Conservation (phyloP, 2,888 invertebrate species). For the Apotomis turbidana region DNA sequence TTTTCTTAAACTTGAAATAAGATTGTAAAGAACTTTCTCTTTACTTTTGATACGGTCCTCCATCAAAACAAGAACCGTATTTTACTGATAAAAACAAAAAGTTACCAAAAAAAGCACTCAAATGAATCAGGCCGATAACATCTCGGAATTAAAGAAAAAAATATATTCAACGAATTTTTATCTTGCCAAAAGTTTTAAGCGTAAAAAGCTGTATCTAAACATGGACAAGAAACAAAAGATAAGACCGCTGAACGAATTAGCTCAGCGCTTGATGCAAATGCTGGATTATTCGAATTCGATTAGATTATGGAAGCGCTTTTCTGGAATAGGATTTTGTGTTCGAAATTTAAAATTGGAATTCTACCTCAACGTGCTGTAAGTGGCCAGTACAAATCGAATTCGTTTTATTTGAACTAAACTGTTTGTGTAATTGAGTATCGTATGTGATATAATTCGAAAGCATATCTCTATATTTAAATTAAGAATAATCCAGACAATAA, state of each 20-base stretch:
- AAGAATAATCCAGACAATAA: too few relatives aligned
- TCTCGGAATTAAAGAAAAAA: constrained; percentile 58
- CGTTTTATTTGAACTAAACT: constrained; percentile 1
- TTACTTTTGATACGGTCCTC: constrained; percentile 43
- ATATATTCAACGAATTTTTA: constrained; percentile 50
- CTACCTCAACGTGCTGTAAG: background rate
- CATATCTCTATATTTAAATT: background rate
- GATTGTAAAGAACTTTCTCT: constrained; percentile 26
- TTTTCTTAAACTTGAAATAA: constrained; percentile 20
- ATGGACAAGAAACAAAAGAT: constrained; percentile 38
- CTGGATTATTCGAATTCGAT: constrained; percentile 34
- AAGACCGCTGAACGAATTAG: constrained; percentile 31
- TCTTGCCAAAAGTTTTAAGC: constrained; percentile 60
- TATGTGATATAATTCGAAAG: background rate
- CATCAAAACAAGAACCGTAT: constrained; percentile 54
- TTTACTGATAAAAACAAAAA: constrained; percentile 59
- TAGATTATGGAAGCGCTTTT: constrained; percentile 27
- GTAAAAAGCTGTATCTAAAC: constrained; percentile 56
- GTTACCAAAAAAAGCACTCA: constrained; percentile 63
- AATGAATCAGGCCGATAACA: constrained; percentile 76
- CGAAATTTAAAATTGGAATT: constrained; percentile 24
- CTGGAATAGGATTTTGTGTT: constrained; percentile 22
- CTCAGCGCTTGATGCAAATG: constrained; percentile 32
- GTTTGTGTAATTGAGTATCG: background rate
- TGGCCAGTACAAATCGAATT: constrained; percentile 2